Percentiles rank a stretch among this genome's conserved stretches.
Evolutionary conservation across 2,113 vertebrate species (phyloP).

Genomic region (Scomber japonicus): DNA sequence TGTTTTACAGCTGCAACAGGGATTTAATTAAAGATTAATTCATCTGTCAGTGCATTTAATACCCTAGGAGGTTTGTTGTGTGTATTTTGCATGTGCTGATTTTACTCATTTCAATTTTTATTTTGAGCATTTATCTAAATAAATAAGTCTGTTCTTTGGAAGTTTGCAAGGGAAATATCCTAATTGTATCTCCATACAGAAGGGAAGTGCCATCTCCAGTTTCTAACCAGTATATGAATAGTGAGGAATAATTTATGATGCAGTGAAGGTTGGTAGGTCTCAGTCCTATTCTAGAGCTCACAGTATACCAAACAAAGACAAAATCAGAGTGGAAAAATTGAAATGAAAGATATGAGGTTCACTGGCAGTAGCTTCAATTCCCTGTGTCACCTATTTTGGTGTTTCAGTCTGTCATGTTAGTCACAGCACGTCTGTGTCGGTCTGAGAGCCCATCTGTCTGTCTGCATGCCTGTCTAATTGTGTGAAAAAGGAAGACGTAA

Average conservation of each 20-base stretch:
- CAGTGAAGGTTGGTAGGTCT: too few relatives aligned
- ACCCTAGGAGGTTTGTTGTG: too few relatives aligned
- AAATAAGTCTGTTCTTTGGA: neutral
- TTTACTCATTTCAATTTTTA: neutral
- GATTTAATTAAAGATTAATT: conserved; percentile 16
- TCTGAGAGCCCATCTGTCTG: conserved; percentile 39
- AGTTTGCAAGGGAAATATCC: neutral
- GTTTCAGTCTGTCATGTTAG: conserved; percentile 19
- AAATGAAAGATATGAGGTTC: neutral
- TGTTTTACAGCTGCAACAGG: too few relatives aligned
- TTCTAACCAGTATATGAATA: too few relatives aligned
- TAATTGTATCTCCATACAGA: too few relatives aligned
- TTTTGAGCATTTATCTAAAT: neutral
- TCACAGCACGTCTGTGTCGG: conserved; percentile 35
- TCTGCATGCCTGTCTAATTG: conserved; percentile 47
- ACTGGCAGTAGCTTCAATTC: neutral
- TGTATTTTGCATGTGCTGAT: neutral
- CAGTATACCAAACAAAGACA: neutral
- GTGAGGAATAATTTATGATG: too few relatives aligned
- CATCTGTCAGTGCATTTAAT: too few relatives aligned
- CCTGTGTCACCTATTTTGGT: neutral
- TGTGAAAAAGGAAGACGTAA: conserved; percentile 43
- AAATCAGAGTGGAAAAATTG: neutral
- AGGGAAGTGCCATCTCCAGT: too few relatives aligned
- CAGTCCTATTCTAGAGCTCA: neutral